These are phyloP conservation scores for Formica aserva DNA, from an alignment of 2,888 invertebrate genomes.

Conservation along the genomic window DNA sequence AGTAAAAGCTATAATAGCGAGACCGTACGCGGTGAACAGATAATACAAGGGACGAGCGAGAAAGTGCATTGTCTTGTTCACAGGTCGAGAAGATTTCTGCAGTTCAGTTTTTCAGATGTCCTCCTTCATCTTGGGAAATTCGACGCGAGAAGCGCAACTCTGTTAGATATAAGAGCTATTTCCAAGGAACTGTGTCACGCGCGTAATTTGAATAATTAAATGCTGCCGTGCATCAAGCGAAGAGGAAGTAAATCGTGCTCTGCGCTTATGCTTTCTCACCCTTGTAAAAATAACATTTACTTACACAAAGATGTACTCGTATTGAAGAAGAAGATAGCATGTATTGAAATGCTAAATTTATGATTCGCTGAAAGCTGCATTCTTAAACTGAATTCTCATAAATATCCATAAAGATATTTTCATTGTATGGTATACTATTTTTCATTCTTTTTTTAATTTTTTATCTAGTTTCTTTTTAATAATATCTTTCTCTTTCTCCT, in stretches of 20 bases:
- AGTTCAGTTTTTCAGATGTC: constrained; percentile 68
- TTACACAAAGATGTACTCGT: neutral
- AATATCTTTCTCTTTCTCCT: constrained; percentile 1
- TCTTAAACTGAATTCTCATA: neutral
- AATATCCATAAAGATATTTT: constrained; percentile 5
- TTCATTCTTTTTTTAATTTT: neutral
- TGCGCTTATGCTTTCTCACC: neutral
- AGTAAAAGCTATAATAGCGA: constrained; percentile 72
- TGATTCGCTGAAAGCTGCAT: neutral
- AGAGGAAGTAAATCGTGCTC: constrained; percentile 22
- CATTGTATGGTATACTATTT: neutral
- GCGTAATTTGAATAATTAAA: constrained; percentile 52
- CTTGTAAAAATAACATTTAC: constrained; percentile 28
- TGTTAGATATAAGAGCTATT: constrained; percentile 42
- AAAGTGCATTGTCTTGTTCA: constrained; percentile 75
- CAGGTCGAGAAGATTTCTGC: constrained; percentile 65
- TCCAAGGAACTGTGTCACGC: constrained; percentile 33
- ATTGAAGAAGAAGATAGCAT: neutral
- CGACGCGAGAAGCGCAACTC: constrained; percentile 19
- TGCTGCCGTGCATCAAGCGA: constrained; percentile 22
- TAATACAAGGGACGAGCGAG: constrained; percentile 65
- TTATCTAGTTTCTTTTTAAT: constrained; percentile 16
- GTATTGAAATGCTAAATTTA: constrained; percentile 8
- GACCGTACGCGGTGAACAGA: constrained; percentile 66
- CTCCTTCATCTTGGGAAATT: constrained; percentile 55